Conservation (phyloP, 2,888 invertebrate species). For the Pachliopta kotzebuea region DNA sequence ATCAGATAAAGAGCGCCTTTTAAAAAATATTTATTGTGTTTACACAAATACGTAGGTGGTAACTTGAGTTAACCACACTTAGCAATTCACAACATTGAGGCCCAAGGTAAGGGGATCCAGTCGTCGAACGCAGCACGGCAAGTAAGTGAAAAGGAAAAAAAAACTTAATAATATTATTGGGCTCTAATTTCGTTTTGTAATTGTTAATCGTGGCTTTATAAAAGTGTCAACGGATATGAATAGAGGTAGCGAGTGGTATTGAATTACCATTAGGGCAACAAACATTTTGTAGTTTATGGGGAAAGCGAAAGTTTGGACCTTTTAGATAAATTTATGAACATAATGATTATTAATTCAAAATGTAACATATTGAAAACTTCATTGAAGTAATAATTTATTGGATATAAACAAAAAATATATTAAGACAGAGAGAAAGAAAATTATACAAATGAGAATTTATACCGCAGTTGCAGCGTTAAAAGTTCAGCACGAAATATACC, state of each 20-base stretch:
- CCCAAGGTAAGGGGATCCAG: conserved; percentile 48
- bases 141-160: conserved; percentile 41
- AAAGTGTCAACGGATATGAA: conserved; percentile 72
- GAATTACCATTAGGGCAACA: conserved; percentile 49
- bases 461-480: no score
- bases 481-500: no score
- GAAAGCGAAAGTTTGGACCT: neutral
- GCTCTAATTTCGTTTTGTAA: conserved; percentile 78
- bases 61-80: conserved; percentile 58
- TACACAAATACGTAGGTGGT: conserved; percentile 79
- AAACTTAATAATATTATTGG: conserved; percentile 77
- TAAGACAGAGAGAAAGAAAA: no score
- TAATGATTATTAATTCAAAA: neutral
- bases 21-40: conserved; percentile 79
- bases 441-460: no score
- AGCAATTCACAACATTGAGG: conserved; percentile 58
- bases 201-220: conserved; percentile 74
- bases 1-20: conserved; percentile 53
- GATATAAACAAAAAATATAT: no score
- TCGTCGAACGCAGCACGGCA: conserved; percentile 41
- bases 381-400: no score
- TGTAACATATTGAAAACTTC: no score
- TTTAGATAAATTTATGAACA: no score
- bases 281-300: conserved; percentile 2
- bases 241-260: conserved; percentile 76